Base-by-base conservation (phyloP, 1,140 invertebrate genomes). In the Leguminivora glycinivorella region DNA sequence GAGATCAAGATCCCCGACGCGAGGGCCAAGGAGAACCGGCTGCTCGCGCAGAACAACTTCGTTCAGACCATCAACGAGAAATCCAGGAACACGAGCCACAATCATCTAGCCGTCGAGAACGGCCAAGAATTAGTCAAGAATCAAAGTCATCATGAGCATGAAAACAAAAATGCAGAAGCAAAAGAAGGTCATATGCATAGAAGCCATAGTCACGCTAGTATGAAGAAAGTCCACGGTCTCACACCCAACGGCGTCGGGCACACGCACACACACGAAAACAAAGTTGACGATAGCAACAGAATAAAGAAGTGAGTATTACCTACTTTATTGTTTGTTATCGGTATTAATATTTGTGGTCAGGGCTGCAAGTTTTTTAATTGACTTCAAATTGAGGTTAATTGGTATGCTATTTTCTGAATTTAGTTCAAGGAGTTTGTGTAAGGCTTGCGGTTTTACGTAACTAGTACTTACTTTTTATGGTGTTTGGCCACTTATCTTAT, bases 1-100 rank as follows among this genome's bases (percentile, higher is more conserved):
- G 92, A 92, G 72, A 92, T 92, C 73, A 92, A 92, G 69, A 92
- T 92, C 17, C 92, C 91, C 0, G 92, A 92, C 77, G 77, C 91
- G 0, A 85, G 91, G 69, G 90, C 82, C 9, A 75, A 87, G 70
- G 92, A 92, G 69, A 92, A 92, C 80, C 74, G 92, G 19, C 72
- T 88, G 1, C 87, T 92, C 85, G 88, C 90, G 0, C 90, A 92
- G 70, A 90, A 82, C 71, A 92, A 92, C 70, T 92, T 89, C 71
- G 83, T 91, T 0, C 83, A 89, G 38, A 83, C 89, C 58, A 81
- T 90, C 66, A 91, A 91, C 56, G 88, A 90, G 58, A 90, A 87
- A 74, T 75, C 79, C 4, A 84, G 80, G 72, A 89, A 88, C 34
- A 22, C 71, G 25, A 89, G 85, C 68, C 83, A 87, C 63, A 80